These are phyloP conservation scores for Gymnosoma rotundatum DNA, from an alignment of 2,888 invertebrate genomes.

Conservation along the genomic window DNA sequence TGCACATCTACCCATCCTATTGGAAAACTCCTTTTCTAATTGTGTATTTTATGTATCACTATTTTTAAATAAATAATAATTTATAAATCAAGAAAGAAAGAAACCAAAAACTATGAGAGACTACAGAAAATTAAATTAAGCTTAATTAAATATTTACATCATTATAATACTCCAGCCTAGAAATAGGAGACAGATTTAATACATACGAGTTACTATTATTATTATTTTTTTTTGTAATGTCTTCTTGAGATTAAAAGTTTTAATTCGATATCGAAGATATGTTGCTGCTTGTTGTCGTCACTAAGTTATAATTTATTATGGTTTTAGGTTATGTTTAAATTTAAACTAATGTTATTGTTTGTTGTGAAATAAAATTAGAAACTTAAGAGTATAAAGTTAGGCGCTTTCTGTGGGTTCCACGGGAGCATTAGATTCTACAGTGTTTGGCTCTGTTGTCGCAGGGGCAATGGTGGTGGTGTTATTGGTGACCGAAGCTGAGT, in stretches of 20 bases:
- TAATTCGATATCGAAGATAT: slow-evolving; percentile 2
- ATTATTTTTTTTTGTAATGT: too few species aligned
- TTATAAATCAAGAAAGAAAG: slow-evolving; percentile 14
- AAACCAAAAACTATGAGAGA: slow-evolving; percentile 22
- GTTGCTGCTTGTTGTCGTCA: slow-evolving; percentile 36
- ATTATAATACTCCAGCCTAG: slow-evolving; percentile 72
- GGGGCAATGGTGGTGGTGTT: not conserved
- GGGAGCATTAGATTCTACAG: slow-evolving; percentile 12
- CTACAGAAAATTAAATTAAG: slow-evolving; percentile 46
- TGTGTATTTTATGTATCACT: slow-evolving; percentile 49
- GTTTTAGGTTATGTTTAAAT: slow-evolving; percentile 36
- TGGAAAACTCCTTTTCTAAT: not conserved
- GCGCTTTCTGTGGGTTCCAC: slow-evolving; percentile 34
- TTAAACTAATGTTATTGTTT: slow-evolving; percentile 46
- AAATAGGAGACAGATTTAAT: slow-evolving; percentile 29
- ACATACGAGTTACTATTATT: too few species aligned
- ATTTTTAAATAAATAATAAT: slow-evolving; percentile 48
- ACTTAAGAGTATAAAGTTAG: slow-evolving; percentile 58
- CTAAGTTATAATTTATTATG: slow-evolving; percentile 17
- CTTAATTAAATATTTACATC: slow-evolving; percentile 66
- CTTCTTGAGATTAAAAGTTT: slow-evolving; percentile 12
- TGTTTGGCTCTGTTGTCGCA: slow-evolving; percentile 8
- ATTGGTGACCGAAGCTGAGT: not conserved
- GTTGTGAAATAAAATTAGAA: slow-evolving; percentile 42
- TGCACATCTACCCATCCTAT: too few species aligned